Base-by-base conservation (phyloP, 2,113 vertebrate species). In the Psettodes erumei region DNA sequence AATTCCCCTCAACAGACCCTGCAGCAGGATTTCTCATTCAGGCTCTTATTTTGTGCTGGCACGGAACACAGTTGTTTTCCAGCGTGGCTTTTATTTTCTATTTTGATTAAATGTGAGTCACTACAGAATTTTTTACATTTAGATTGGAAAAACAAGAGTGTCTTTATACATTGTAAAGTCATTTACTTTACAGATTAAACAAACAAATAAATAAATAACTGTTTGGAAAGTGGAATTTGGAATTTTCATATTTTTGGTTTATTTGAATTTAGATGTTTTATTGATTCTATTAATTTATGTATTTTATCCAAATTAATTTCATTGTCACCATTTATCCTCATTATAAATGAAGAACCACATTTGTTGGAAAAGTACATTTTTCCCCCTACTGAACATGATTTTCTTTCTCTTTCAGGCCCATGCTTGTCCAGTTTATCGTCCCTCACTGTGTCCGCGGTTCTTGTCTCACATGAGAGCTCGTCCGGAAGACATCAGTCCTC, bases 361-460 rank as follows among this genome's bases (percentile, higher is more conserved):
- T n/a, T n/a, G n/a, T n/a, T n/a, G 7, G 0, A 51, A 38, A 48
- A 30, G 0, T 63, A 8, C 6, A 48, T 28, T 16, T 51, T 37
- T 2, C 25, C 25, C 30, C 3, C 2, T 21, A 27, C 18, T 32
- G 3, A 48, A 3, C n/a, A n/a, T n/a, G 25, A 7, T 25, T 40
- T 35, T 35, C 48, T 37, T 0, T 43, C 8, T 75, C 35, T 43
- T 67, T 19, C 85, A 94, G 92, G 65, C 59, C 33, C 69, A 38
- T 1, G 2, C 48, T 21, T 65, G 55, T 12, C 33, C 35, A 12
- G 2, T 78, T 23, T 65, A 62, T 21, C 65, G 9, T 42, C 60
- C 28, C 6, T 48, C 65, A 0, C 35, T 87, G 40, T 95, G 91
- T 63, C 87, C 90, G 18, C 90, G 93, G 8, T 95, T 94, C 65